Conservation (phyloP, 1,140 invertebrate species). For the Leptinotarsa texana region DNA sequence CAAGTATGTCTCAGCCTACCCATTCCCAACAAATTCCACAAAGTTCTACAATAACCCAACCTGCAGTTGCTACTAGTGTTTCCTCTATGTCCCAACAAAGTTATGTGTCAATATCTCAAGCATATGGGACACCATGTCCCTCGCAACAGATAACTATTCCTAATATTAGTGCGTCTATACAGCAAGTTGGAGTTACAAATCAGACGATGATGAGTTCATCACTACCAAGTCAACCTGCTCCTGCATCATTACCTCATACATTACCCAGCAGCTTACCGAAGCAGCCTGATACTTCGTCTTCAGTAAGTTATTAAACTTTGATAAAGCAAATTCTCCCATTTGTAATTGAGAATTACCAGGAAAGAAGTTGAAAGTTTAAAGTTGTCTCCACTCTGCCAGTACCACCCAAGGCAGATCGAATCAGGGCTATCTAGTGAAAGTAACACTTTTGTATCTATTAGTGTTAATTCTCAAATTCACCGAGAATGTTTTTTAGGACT, state of each 20-base stretch:
- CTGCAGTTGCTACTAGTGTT: neutral
- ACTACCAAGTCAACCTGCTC: constrained; percentile 18
- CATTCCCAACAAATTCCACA: neutral
- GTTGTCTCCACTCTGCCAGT: too few species aligned
- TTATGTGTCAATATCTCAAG: constrained; percentile 16
- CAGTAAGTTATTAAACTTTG: neutral
- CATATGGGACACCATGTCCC: constrained; percentile 13
- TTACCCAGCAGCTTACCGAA: constrained; percentile 7
- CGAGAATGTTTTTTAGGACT: too few species aligned
- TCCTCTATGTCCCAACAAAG: constrained; percentile 8
- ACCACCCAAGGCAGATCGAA: too few species aligned
- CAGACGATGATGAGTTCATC: constrained; percentile 18
- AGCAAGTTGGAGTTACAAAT: constrained; percentile 11
- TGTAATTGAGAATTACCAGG: too few species aligned
- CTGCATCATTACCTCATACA: constrained; percentile 24
- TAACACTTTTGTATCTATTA: too few species aligned
- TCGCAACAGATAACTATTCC: constrained; percentile 13
- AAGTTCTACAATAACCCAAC: neutral
- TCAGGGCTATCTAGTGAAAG: too few species aligned
- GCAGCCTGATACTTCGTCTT: constrained; percentile 2
- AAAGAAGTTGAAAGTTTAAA: too few species aligned
- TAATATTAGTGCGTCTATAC: constrained; percentile 21
- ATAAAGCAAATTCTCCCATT: too few species aligned
- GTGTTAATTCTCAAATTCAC: too few species aligned
- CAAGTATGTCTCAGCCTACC: neutral